Conservation (phyloP, 2,888 invertebrate species). For the Drosophila kanekoi region DNA sequence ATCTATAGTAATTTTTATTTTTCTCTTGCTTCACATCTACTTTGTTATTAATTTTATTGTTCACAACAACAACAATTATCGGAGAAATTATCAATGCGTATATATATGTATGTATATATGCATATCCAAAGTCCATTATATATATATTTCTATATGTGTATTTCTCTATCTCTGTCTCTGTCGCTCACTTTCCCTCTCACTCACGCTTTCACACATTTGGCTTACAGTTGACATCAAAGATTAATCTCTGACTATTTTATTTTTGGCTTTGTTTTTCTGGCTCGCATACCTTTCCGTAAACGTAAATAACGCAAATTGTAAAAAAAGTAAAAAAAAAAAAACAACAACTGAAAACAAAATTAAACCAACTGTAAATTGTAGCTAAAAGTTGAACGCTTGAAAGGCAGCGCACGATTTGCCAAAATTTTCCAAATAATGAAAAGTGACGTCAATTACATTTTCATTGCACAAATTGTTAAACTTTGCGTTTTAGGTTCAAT, state of each 20-base stretch:
- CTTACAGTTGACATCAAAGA: constrained; percentile 70
- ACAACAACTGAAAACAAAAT: constrained; percentile 30
- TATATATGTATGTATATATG: constrained; percentile 35
- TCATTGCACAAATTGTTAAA: constrained; percentile 66
- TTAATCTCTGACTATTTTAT: constrained; percentile 46
- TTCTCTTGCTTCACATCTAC: constrained; percentile 62
- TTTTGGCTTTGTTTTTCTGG: constrained; percentile 56
- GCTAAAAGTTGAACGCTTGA: constrained; percentile 81
- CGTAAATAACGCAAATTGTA: constrained; percentile 75
- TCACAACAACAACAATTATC: constrained; percentile 26
- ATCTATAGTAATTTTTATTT: constrained; percentile 77
- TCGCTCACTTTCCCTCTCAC: constrained; percentile 50
- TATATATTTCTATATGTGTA: constrained; percentile 32
- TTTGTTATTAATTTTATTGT: constrained; percentile 67
- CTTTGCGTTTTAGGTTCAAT: constrained; percentile 77
- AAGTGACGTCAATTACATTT: constrained; percentile 47
- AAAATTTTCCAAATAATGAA: constrained; percentile 34
- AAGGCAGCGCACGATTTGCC: constrained; percentile 68
- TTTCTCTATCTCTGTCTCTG: constrained; percentile 53
- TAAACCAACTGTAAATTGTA: constrained; percentile 67
- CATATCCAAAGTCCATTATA: constrained; percentile 33
- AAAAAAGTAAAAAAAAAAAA: constrained; percentile 29
- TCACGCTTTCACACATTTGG: constrained; percentile 77
- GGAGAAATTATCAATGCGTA: constrained; percentile 41
- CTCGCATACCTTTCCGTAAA: constrained; percentile 71